Evolutionary conservation across 1,140 invertebrate species (phyloP).

Genomic region (Megathymus violae): DNA sequence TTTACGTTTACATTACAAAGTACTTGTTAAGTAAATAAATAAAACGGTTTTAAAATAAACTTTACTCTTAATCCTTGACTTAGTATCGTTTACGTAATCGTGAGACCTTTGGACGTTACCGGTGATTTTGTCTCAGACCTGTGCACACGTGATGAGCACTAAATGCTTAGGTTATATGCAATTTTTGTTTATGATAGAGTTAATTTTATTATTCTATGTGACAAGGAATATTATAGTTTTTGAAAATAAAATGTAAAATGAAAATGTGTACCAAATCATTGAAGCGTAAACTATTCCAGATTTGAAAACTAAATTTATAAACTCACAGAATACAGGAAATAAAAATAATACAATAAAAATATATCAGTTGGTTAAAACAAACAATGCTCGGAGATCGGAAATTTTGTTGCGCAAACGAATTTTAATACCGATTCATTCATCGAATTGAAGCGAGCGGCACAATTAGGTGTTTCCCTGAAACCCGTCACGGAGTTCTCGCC

Average conservation of each 20-base stretch:
- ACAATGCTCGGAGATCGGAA: slow-evolving; percentile 1
- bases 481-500: slow-evolving; percentile 45
- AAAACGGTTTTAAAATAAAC: slow-evolving; percentile 77
- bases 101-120: slow-evolving; percentile 53
- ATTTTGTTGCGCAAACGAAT: slow-evolving; percentile 33
- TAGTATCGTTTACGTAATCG: slow-evolving; percentile 71
- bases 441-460: slow-evolving; percentile 51
- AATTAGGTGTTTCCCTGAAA: slow-evolving; percentile 77
- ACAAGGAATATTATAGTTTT: too few relatives aligned
- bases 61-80: slow-evolving; percentile 74
- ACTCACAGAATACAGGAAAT: slow-evolving; percentile 5
- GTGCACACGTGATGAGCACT: slow-evolving; percentile 19
- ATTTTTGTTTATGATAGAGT: not conserved
- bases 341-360: slow-evolving; percentile 4
- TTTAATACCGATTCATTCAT: slow-evolving; percentile 64
- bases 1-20: slow-evolving; percentile 77
- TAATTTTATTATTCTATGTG: not conserved
- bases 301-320: not conserved
- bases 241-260: not conserved
- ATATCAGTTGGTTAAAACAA: slow-evolving; percentile 9
- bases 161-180: not conserved
- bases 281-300: too few relatives aligned
- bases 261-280: not conserved
- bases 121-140: slow-evolving; percentile 26
- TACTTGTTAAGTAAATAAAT: slow-evolving; percentile 81